Base-by-base conservation (phyloP, 2,113 vertebrate species). In the Pao palembangensis region DNA sequence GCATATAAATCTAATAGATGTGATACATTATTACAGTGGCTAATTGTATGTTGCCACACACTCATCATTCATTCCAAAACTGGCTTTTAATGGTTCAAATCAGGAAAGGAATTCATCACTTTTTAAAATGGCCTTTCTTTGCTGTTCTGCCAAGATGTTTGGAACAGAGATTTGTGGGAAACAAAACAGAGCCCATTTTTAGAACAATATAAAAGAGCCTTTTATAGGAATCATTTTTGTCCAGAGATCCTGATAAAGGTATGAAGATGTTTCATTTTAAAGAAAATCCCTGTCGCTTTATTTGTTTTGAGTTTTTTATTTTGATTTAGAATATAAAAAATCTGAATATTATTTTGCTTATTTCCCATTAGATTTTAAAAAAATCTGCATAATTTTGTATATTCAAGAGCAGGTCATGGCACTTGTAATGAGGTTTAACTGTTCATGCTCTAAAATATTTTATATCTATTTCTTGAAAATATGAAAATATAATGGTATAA, bases 1-100 rank as follows among this genome's bases (percentile, higher is more conserved):
- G 66, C 69, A 69, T 83, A 85, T 86, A 76, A 87, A 87, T 91
- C 83, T 64, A 80, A 73, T 78, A 78, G 81, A 87, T 82, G 79
- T 82, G 83, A 87, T 84, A 84, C 79, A 87, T 88, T 85, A 87
- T 84, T 82, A 79, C 59, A 55, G 73, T 75, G 74, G 82, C 85
- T 85, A 87, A 88, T 83, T 78, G 71, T 86, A 82, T 80, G 86
- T 81, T 88, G 87, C 86, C 83, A 79, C 76, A 71, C 76, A 78
- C 76, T 86, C 88, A 76, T 89, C 87, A 81, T 82, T 89, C 86
- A 87, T 88, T 84, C 84, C 87, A 85, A 85, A 84, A 82, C 55
- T 79, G 74, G 74, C 78, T 80, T 87, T 86, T 90, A 91, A 91
- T 87, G 81, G 78, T 77, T 74, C 71, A 25, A 82, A 80, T 66